Base-by-base conservation (phyloP, 2,888 invertebrate genomes). In the Mythimna vitellina region DNA sequence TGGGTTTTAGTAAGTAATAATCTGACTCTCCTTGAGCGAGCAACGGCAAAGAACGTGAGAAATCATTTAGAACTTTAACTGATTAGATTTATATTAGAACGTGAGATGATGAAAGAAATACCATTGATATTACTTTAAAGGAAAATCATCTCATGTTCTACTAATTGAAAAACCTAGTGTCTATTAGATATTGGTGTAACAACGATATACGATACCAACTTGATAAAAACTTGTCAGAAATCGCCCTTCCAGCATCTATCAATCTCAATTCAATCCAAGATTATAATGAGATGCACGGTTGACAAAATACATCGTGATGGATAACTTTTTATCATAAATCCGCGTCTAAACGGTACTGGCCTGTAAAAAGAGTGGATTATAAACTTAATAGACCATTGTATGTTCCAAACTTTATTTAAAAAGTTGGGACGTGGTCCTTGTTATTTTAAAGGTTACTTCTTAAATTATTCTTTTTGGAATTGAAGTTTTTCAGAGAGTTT, bases 241-340 rank as follows among this genome's bases (percentile, higher is more conserved):
- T n/a, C 6, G 20, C 76, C 10, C 68, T 70, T 83, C 85, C 60
- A 81, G 73, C 25, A 35, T 25, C 64, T 74, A 3, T 70, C 65
- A 0, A 73, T 74, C 85, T 65, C 1, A 35, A 42, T 65, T 65
- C 68, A 69, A 81, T 89, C 85, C 82, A 67, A 65, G 70, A 85
- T 84, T 89, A 86, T 93, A 94, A 94, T 94, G 92, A 93, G 92
- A 92, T 90, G 93, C 93, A 92, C 93, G 92, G 92, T 93, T 94
- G 93, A 94, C 94, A 92, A 92, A 93, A 91, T 91, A 90, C 88
- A 87, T 84, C 86, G 76, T 83, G 83, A 88, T 89, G 86, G 90
- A 89, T 88, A 85, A 87, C 86, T 92, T 91, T 93, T 92, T 90
- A 74, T 88, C 70, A 81, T 69, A 87, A 92, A 91, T 92, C 91